Percentiles rank a stretch among this genome's conserved stretches.
Conservation (phyloP, 2,113 vertebrate genomes). For the Crypturellus undulatus region DNA sequence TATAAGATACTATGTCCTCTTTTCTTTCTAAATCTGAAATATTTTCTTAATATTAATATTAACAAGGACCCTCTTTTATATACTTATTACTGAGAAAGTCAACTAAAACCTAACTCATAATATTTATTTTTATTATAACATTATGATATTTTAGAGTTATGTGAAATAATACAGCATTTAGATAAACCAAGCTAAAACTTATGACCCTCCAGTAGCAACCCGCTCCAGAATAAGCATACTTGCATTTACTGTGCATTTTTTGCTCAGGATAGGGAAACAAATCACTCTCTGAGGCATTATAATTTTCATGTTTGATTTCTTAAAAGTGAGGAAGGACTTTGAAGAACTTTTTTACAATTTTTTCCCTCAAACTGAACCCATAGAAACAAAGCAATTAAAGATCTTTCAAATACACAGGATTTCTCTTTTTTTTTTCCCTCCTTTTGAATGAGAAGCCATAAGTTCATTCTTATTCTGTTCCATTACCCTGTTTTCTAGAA, state of each 20-base stretch:
- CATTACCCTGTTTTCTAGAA: neutral
- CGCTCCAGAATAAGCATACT: neutral
- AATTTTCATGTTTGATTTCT: neutral
- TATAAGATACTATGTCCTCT: neutral
- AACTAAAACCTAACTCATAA: neutral
- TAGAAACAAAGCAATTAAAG: neutral
- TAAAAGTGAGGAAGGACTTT: neutral
- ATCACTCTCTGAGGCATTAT: neutral
- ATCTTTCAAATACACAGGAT: neutral
- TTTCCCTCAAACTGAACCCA: neutral
- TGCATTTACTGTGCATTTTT: neutral
- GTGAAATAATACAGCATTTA: neutral
- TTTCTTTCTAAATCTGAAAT: constrained; percentile 17
- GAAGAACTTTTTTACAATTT: neutral
- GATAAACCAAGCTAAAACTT: constrained; percentile 24
- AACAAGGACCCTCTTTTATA: constrained; percentile 25
- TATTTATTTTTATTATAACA: neutral
- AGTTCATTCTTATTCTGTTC: neutral
- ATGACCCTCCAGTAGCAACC: neutral
- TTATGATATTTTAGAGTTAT: neutral
- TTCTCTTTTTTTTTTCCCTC: neutral
- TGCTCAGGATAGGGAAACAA: neutral
- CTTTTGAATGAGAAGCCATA: neutral
- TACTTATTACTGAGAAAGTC: neutral
- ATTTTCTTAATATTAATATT: constrained; percentile 39